Percentiles rank a stretch among this genome's conserved stretches.
These are phyloP conservation scores for Arvicanthis niloticus DNA, from an alignment of 2,113 vertebrate species.

Conservation along the genomic window DNA sequence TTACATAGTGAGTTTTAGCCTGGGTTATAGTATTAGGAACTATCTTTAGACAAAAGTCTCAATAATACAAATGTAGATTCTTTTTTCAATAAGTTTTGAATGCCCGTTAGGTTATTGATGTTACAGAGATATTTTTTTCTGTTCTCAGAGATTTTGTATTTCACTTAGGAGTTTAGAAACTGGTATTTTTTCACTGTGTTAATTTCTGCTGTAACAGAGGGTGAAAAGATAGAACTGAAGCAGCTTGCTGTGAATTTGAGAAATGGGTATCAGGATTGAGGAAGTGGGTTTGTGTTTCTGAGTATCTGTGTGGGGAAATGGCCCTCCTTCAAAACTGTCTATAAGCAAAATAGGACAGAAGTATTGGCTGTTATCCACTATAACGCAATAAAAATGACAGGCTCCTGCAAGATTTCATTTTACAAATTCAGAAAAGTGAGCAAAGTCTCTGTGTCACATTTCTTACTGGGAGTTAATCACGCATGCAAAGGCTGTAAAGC, in stretches of 20 bases:
- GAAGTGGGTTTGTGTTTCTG: background rate
- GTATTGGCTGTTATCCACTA: background rate
- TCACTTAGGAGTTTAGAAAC: background rate
- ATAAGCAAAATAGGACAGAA: background rate
- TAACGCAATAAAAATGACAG: background rate
- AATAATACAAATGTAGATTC: constrained; percentile 12
- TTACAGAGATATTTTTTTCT: background rate
- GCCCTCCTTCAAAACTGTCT: background rate
- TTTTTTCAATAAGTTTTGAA: constrained; percentile 9
- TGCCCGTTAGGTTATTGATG: background rate
- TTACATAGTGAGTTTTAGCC: background rate
- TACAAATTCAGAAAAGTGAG: background rate
- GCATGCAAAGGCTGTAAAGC: background rate
- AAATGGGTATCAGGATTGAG: background rate
- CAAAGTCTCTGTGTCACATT: background rate
- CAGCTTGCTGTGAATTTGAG: background rate
- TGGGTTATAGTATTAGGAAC: no score
- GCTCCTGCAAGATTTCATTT: background rate
- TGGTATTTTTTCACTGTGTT: background rate
- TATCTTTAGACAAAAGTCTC: background rate
- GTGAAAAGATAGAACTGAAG: background rate
- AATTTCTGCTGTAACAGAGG: background rate
- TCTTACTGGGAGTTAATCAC: background rate
- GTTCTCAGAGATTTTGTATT: background rate
- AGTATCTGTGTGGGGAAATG: background rate